Base-by-base conservation (phyloP, 2,888 invertebrate genomes). In the Drosophila meridionalis region DNA sequence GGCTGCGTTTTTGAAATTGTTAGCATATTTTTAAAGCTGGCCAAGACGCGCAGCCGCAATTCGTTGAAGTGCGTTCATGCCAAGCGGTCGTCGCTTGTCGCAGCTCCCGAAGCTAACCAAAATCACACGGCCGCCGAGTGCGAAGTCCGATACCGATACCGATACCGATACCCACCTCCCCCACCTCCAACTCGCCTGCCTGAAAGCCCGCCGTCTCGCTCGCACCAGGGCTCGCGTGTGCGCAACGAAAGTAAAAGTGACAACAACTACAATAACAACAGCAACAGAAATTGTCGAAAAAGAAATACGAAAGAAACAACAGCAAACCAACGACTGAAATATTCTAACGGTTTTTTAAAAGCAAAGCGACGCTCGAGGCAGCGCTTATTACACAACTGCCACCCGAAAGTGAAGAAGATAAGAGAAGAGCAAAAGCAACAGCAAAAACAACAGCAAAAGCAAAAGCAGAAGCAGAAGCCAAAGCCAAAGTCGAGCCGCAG, bases 31-130 rank as follows among this genome's bases (percentile, higher is more conserved):
- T 91, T 91, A 92, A 82, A 89, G 89, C 80, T 86, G 90, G 69
- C 86, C 83, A 87, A 82, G 92, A 89, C 90, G 92, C 92, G 90
- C 91, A 91, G 87, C 86, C 91, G 90, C 91, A 91, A 91, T 92
- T 91, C 91, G 87, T 89, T 83, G 82, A 80, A 84, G 91, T 87
- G 90, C 91, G 81, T 90, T 91, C 91, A 81, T 80, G 78, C 83
- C 84, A 87, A 85, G 82, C 90, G 90, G 92, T 91, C 83, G 89
- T 81, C 82, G 85, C 76, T 84, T 66, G 53, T 76, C 78, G 88
- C 74, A 74, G 80, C 87, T 84, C 90, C 90, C 90, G 67, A 72
- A 68, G 48, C 40, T 50, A 43, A 36, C 9, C 61, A 55, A 26
- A 47, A 20, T 30, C 55, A 42, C 38, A 42, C 52, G 43, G 61